phyloP scores from a whole-genome alignment of 2,113 vertebrate species.

The Gorsachius goisagi region DNA sequence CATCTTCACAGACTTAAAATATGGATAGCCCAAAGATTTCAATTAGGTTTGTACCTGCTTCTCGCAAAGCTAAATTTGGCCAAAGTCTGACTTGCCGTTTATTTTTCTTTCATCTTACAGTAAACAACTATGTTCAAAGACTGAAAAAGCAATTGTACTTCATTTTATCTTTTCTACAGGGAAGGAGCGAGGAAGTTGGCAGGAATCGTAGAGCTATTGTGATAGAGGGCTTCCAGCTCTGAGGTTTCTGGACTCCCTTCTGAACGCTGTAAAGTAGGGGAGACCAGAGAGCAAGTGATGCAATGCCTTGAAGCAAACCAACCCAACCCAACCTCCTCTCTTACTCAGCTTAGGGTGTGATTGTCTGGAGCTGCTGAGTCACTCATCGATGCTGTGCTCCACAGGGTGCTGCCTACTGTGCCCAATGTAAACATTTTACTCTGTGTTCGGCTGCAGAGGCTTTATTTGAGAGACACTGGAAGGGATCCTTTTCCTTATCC shows the following conservation, averaged over 20 bases:
- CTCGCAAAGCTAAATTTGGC: background rate
- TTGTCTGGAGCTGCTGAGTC: background rate
- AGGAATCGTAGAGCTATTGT: background rate
- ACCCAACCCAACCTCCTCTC: background rate
- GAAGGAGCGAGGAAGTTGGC: background rate
- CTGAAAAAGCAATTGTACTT: background rate
- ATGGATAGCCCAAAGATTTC: background rate
- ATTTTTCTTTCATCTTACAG: background rate
- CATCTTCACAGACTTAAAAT: background rate
- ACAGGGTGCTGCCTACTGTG: background rate
- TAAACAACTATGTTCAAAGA: background rate
- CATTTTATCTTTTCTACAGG: background rate
- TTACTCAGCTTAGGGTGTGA: accelerated
- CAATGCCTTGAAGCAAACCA: background rate
- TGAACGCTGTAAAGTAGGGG: background rate
- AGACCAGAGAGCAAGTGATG: background rate
- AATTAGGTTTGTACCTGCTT: background rate
- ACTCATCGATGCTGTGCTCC: background rate
- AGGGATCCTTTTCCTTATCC: background rate
- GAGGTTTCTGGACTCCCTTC: background rate
- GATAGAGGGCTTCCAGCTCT: background rate
- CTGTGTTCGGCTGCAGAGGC: background rate
- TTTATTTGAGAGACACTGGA: background rate
- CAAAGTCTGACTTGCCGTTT: background rate
- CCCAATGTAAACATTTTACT: background rate